A percentile compares a stretch with the other conserved stretches of the same genome.
phyloP scores from a whole-genome alignment of 2,888 invertebrate genomes.

The Chironomus tentans region DNA sequence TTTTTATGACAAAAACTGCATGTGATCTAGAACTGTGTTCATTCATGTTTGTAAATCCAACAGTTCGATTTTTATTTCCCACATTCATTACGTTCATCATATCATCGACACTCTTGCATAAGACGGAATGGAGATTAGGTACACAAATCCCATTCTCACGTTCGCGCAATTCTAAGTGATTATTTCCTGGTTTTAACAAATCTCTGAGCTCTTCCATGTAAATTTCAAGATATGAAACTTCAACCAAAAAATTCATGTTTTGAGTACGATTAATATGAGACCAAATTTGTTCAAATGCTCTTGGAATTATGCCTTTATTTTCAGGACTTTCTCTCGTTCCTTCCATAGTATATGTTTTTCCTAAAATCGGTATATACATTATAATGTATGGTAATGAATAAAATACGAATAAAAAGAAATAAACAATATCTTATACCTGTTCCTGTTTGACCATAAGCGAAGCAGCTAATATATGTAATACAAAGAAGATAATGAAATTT shows the following conservation, averaged over 20 bases:
- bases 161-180: constrained; percentile 53
- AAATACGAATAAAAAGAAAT: constrained; percentile 47
- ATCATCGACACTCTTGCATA: constrained; percentile 88
- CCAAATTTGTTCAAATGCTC: constrained; percentile 97
- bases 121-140: constrained; percentile 86
- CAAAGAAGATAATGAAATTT: neutral
- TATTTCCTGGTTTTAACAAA: constrained; percentile 52
- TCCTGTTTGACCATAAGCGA: constrained; percentile 89
- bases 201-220: constrained; percentile 87
- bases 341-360: constrained; percentile 54
- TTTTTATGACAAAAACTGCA: constrained; percentile 95
- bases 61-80: constrained; percentile 90
- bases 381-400: constrained; percentile 76
- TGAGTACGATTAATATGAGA: constrained; percentile 82
- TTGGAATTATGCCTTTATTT: constrained; percentile 81
- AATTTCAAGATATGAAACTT: constrained; percentile 94
- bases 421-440: constrained; percentile 52
- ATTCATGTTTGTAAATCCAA: constrained; percentile 96
- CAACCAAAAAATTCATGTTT: constrained; percentile 90
- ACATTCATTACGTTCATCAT: constrained; percentile 88
- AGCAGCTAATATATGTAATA: neutral
- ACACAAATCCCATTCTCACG: constrained; percentile 83
- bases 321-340: constrained; percentile 57
- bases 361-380: constrained; percentile 40
- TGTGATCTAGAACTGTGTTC: constrained; percentile 96